A percentile compares a stretch with the other conserved stretches of the same genome.
phyloP scores from a whole-genome alignment of 2,888 invertebrate species.

The Ctena decussata region DNA sequence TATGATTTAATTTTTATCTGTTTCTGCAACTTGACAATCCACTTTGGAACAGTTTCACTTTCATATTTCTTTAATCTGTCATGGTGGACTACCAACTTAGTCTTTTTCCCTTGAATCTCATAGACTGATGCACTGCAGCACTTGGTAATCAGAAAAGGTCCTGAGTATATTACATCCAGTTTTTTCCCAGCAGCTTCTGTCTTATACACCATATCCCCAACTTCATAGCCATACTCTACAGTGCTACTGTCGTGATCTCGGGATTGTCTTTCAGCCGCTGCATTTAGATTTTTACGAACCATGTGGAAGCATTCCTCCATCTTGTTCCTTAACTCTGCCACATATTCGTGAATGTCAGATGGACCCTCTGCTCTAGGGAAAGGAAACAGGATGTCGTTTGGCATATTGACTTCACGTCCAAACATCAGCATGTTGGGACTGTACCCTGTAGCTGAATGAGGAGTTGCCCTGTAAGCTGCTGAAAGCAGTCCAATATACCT shows the following conservation, averaged over 20 bases:
- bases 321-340: not conserved
- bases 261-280: constrained; percentile 1
- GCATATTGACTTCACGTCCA: constrained; percentile 32
- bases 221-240: not conserved
- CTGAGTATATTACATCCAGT: not conserved
- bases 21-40: not conserved
- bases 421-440: too few relatives aligned
- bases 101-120: not conserved
- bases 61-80: not conserved
- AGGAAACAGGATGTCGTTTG: constrained; percentile 6
- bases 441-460: too few relatives aligned
- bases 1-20: not conserved
- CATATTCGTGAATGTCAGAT: too few relatives aligned
- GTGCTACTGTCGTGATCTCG: constrained; percentile 24
- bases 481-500: too few relatives aligned
- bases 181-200: not conserved
- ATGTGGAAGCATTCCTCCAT: not conserved
- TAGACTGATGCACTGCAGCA: not conserved
- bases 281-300: not conserved
- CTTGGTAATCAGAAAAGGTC: not conserved
- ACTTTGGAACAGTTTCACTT: not conserved
- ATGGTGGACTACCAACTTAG: not conserved
- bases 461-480: too few relatives aligned
- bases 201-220: constrained; percentile 18
- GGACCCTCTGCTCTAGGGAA: too few relatives aligned